Evolutionary conservation across 92 coral and sea anemone species (phyloP), one percentile per base, ranked within the genome.

Genomic region (Hydrozoanthus gracilis): DNA sequence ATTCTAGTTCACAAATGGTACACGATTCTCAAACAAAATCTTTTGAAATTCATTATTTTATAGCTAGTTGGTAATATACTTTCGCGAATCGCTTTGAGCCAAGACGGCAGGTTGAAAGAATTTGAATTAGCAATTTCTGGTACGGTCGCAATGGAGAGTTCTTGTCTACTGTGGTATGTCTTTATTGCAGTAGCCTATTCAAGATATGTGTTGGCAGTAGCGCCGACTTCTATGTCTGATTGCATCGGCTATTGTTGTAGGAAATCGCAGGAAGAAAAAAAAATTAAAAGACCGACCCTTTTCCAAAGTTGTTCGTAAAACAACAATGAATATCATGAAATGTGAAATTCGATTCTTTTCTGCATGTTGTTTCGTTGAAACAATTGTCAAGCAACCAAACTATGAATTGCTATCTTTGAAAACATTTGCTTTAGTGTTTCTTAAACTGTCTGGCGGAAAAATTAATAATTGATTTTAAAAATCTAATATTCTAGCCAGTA

Each of bases 71-170:
- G 49, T 18, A 66, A 13, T 64, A 16, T 20, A 60, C 83, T 64
- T 46, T 64, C 27, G 16, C 15, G 11, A 55, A 44, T 14, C 6
- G 3, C 11, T 20, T 18, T 6, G 66, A 12, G 20, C 46, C 56
- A 3, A 64, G 72, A 12, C 55, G 56, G 13, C 62, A 65, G 14
- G 85, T 65, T 80, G 60, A 80, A 49, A 80, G 48, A 80, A 50
- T 64, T 64, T 80, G 35, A 80, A 80, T 80, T 65, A 80, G 85
- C 20, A 65, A 64, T 80, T 80, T 64, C 13, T 54, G 14, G 73
- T 55, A 58, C 83, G 15, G 60, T 80, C 51, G 74, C 85, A 80
- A 65, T 48, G 85, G 85, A 64, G 85, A 80, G 49, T 58, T 80
- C 74, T 79, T 78, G 20, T 16, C 73, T 66, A 58, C 51, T 47